These are phyloP conservation scores for Bombus huntii DNA, from an alignment of 1,140 invertebrate genomes.

Conservation along the genomic window DNA sequence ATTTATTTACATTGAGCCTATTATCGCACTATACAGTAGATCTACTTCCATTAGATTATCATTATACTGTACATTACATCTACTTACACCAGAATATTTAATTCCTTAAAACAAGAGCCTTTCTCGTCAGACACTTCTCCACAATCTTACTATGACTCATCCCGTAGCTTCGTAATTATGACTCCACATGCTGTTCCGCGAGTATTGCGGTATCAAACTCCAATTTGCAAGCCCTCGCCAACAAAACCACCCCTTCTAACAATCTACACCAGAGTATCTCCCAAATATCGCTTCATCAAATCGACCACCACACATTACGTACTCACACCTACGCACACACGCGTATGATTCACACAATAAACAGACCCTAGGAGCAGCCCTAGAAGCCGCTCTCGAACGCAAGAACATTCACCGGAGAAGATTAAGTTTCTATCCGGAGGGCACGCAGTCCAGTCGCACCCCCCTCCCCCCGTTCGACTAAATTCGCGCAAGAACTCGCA, in stretches of 20 bases:
- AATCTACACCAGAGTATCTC: neutral
- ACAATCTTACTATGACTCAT: neutral
- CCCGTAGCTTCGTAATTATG: neutral
- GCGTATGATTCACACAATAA: neutral
- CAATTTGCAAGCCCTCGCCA: neutral
- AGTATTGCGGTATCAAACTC: neutral
- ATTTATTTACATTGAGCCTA: too few relatives aligned
- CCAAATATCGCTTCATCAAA: slow-evolving; percentile 13
- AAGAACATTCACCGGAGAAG: neutral
- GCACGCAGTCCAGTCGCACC: neutral
- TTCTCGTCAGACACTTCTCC: too few relatives aligned
- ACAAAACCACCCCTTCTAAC: neutral
- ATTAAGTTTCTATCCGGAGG: slow-evolving; percentile 34
- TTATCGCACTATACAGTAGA: too few relatives aligned
- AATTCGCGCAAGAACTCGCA: slow-evolving; percentile 29
- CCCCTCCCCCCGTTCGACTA: neutral
- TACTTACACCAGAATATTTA: neutral
- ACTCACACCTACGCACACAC: neutral
- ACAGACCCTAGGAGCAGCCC: neutral
- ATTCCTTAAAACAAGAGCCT: neutral
- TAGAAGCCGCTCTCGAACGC: neutral
- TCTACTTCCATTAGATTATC: too few relatives aligned
- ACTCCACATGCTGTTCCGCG: neutral
- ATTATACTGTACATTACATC: too few relatives aligned
- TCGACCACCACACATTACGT: neutral